Evolutionary conservation across 2,888 invertebrate genomes (phyloP).

Genomic region (Noctua fimbriata): DNA sequence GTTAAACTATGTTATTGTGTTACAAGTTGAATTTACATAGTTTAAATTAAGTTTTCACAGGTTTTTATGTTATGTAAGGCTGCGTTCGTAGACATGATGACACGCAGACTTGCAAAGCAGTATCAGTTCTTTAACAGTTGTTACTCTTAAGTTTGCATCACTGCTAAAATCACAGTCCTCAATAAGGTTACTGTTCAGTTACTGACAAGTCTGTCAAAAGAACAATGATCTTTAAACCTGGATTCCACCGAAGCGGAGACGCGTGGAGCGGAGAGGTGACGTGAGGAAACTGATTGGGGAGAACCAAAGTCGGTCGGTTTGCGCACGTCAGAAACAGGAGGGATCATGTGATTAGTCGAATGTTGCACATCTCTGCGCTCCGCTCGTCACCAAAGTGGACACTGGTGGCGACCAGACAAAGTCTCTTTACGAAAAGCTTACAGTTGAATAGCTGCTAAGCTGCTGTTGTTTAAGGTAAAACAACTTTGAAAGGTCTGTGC

Average conservation of each 20-base stretch:
- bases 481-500: not conserved
- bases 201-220: not conserved
- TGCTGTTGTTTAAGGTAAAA: too few species aligned
- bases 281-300: not conserved
- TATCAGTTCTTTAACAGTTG: not conserved
- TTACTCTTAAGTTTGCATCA: not conserved
- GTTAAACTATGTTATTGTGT: slow-evolving; percentile 2
- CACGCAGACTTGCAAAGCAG: not conserved
- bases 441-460: not conserved
- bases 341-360: not conserved
- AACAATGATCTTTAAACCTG: not conserved
- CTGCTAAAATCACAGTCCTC: not conserved
- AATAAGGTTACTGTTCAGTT: not conserved
- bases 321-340: not conserved
- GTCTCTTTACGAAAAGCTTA: not conserved
- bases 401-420: not conserved
- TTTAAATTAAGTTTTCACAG: not conserved
- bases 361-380: not conserved
- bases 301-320: not conserved
- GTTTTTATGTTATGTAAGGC: not conserved
- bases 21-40: slow-evolving; percentile 1
- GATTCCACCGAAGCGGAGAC: not conserved
- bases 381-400: not conserved
- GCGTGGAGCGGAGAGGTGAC: not conserved
- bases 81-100: not conserved